phyloP scores from a whole-genome alignment of 2,797 vertebrate genomes.

The Labeo calbasu region DNA sequence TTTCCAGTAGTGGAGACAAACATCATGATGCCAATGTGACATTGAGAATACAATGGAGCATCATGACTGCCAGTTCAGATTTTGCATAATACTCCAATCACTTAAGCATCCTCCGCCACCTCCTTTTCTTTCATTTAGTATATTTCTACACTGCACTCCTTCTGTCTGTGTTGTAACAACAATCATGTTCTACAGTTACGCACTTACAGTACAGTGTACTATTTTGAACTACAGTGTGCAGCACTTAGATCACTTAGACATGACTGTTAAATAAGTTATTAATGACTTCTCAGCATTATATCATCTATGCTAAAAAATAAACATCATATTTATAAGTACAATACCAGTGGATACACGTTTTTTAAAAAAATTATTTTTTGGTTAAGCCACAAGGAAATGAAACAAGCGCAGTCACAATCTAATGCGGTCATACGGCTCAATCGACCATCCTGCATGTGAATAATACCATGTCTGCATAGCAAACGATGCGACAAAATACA shows the following conservation, averaged over 20 bases:
- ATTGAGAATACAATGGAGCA: not conserved
- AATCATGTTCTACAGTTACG: not conserved
- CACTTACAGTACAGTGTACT: slow-evolving; percentile 36
- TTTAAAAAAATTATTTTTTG: not conserved
- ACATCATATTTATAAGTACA: slow-evolving; percentile 28
- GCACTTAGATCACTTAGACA: slow-evolving; percentile 35
- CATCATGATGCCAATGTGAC: slow-evolving; percentile 4
- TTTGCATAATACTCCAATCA: not conserved
- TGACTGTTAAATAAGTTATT: slow-evolving; percentile 54
- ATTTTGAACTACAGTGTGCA: slow-evolving; percentile 45
- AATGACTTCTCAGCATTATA: slow-evolving; percentile 36
- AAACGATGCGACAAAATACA: not conserved
- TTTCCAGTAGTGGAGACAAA: slow-evolving; percentile 18
- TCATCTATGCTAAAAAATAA: slow-evolving; percentile 55
- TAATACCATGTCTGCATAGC: not conserved
- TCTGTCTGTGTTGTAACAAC: not conserved
- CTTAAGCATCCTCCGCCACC: not conserved
- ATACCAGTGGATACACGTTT: not conserved
- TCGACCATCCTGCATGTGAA: not conserved
- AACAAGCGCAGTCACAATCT: slow-evolving; percentile 4
- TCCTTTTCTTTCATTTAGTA: not conserved
- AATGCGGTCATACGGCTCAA: slow-evolving; percentile 14
- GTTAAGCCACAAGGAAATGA: slow-evolving; percentile 39
- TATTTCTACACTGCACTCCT: not conserved
- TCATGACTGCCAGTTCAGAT: not conserved